Evolutionary conservation across 1,140 invertebrate genomes (phyloP), one percentile per base, ranked within the genome.

Genomic region (Ephestia elutella): DNA sequence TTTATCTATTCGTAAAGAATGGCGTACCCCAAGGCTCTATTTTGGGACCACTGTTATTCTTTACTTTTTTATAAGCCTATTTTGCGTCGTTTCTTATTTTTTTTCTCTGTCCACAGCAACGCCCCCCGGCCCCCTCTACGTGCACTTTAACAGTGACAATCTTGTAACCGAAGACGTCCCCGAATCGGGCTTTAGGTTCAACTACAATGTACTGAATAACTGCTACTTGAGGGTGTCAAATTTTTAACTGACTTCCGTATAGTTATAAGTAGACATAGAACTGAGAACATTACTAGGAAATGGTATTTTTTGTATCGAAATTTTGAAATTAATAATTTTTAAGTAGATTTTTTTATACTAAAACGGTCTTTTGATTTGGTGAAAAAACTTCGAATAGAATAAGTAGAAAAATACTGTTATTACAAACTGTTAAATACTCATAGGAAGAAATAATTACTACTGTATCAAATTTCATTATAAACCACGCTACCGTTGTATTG

Each of bases 121-220:
- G 0, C 85, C 87, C 0, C 83, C 87, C 0, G 87, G 87, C 4
- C 87, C 87, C 0, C 76, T 89, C 2, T 84, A 86, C 73, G 80
- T 89, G 2, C 71, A 85, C 59, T 89, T 89, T 81, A 78, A 83
- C 63, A 85, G 78, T 21, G 89, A 90, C 68, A 82, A 89, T 51
- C 53, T 89, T n/a, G 76, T 78, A 2, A 78, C 76, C 0, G 72
- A 84, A 8, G 75, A 73, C 30, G 54, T 82, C 0, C 25, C 63
- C 0, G 88, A 89, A 59, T 57, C 66, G 0, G 88, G 88, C 0
- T 89, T 82, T 57, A 65, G 84, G 10, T 87, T 89, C 49, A 85
- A 75, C 59, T 89, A 88, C 58, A 87, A 87, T 59, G 82, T 88
- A 0, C 68, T 89, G 0, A 89, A 89, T 49, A 89, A 89, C 57